These are phyloP conservation scores for Maconellicoccus hirsutus DNA, from an alignment of 1,140 invertebrate species.

Conservation along the genomic window DNA sequence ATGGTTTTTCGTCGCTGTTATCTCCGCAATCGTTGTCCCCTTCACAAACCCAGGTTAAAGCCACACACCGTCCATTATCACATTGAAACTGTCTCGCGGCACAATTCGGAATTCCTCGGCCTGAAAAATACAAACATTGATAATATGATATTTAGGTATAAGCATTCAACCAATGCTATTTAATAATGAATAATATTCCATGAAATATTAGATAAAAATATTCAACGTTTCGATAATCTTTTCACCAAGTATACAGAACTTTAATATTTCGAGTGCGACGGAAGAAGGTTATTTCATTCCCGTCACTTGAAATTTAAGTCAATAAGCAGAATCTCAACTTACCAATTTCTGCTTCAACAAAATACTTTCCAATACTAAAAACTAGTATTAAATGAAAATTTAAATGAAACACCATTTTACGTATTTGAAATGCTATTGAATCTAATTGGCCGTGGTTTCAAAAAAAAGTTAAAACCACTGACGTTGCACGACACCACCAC, in stretches of 20 bases:
- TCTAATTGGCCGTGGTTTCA: too few relatives aligned
- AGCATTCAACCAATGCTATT: too few relatives aligned
- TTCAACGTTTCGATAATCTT: too few relatives aligned
- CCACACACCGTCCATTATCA: slow-evolving; percentile 68
- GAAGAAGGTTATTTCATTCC: too few relatives aligned
- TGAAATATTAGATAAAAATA: too few relatives aligned
- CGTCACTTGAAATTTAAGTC: too few relatives aligned
- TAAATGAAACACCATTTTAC: not conserved
- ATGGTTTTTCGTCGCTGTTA: slow-evolving; percentile 59
- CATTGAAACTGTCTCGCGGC: slow-evolving; percentile 63
- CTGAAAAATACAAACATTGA: not conserved
- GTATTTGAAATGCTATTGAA: too few relatives aligned
- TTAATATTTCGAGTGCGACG: too few relatives aligned
- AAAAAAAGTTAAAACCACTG: not conserved
- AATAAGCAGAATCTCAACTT: not conserved
- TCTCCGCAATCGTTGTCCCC: slow-evolving; percentile 65
- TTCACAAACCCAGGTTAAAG: slow-evolving; percentile 65
- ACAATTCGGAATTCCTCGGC: slow-evolving; percentile 35
- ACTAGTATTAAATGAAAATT: not conserved
- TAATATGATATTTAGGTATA: too few relatives aligned
- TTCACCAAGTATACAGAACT: too few relatives aligned
- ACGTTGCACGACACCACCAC: not conserved
- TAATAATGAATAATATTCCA: too few relatives aligned
- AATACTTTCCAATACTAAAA: not conserved
- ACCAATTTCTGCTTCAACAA: not conserved